These are phyloP conservation scores for Zosterops hypoxanthus DNA, from an alignment of 2,113 vertebrate species.

Conservation along the genomic window DNA sequence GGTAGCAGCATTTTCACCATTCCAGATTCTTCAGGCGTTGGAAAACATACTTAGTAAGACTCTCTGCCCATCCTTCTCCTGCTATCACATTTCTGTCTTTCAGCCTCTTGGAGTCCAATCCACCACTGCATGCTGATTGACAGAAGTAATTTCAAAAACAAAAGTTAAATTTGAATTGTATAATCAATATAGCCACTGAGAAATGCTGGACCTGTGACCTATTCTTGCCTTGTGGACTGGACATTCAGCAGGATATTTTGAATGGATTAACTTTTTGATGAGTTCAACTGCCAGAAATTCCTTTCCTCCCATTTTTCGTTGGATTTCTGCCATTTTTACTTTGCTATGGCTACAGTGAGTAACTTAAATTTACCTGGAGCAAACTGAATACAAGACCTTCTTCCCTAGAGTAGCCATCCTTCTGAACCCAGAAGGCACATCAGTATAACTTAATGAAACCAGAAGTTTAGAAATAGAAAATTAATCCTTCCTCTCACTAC, in stretches of 20 bases:
- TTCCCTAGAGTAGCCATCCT: not conserved
- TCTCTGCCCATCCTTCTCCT: not conserved
- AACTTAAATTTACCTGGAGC: not conserved
- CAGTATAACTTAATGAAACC: not conserved
- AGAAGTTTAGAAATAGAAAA: not conserved
- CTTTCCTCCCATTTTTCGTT: not conserved
- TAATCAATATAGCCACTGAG: not conserved
- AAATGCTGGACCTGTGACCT: not conserved
- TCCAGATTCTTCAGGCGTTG: not conserved
- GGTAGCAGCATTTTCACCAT: not conserved
- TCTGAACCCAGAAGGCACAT: not conserved
- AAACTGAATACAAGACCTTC: not conserved
- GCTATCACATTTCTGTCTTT: not conserved
- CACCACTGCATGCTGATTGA: not conserved
- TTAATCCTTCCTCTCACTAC: not conserved
- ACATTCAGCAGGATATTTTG: not conserved
- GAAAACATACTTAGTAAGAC: not conserved
- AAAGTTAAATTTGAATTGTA: not conserved
- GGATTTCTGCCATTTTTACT: not conserved
- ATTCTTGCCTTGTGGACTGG: not conserved
- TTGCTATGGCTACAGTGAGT: rapidly evolving
- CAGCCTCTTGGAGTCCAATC: not conserved
- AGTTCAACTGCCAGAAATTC: not conserved
- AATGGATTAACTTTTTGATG: not conserved
- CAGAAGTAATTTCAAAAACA: not conserved